Base-by-base conservation (phyloP, 2,113 vertebrate genomes). In the Petrocephalus zakoni region DNA sequence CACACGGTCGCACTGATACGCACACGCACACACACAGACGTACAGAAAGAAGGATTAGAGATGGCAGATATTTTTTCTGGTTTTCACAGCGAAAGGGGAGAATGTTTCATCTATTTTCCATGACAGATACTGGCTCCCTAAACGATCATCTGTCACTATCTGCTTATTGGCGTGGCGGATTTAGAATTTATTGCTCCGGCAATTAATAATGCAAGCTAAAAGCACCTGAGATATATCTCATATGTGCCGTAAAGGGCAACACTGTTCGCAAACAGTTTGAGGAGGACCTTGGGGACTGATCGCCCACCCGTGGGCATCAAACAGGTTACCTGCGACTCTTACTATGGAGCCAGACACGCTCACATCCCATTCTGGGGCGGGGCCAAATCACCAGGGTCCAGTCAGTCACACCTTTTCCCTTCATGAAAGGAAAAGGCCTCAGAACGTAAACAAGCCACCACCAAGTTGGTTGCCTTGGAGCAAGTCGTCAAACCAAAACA, bases 71-170 rank as follows among this genome's bases (percentile, higher is more conserved):
- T 68, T 25, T 68, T 68, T 68, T 68, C 7, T 68, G 15, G 21
- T 22, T 68, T 46, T 82, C 29, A 82, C 1, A 47, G 4, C 6
- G 25, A 55, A 25, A 8, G 6, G 49, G 11, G 52, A 17, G 51
- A 53, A 86, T 5, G 2, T 86, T 34, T 86, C 22, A 25, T 84
- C 82, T 52, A 53, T 86, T 86, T 53, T 53, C 49, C 49, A 53
- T 25, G 51, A 55, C 49, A 86, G 52, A 86, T 11, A 55, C 37
- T 15, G 21, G 37, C 47, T 82, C 8, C 78, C 78, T 82, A 82
- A 83, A 83, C 21, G 22, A 83, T 83, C 81, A 83, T 83, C 81
- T 21, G n/a, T 83, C 81, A 83, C 81, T 83, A 83, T 83, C 81
- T 47, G 46, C 22, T 49, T 83, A 83, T 49, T 83, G 49, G 42